phyloP scores from a whole-genome alignment of 1,140 invertebrate species.

The Penaeus japonicus region DNA sequence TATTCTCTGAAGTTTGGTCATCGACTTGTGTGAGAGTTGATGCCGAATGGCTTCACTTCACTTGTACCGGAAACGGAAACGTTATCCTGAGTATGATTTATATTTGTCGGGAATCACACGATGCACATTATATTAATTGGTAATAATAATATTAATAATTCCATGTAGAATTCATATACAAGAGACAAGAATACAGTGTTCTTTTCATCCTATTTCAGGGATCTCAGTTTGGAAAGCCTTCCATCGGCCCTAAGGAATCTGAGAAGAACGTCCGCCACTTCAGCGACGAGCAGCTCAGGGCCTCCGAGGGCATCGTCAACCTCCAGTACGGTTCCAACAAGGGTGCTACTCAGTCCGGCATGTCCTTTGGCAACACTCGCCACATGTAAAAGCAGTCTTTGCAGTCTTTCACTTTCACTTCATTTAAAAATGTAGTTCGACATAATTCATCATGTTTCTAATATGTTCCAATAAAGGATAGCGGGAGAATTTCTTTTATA shows the following conservation, averaged over 20 bases:
- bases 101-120: too few species aligned
- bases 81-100: neutral
- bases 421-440: too few species aligned
- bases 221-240: conserved; percentile 83
- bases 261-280: conserved; percentile 94
- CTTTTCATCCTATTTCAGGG: conserved; percentile 72
- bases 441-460: too few species aligned
- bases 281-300: conserved; percentile 92
- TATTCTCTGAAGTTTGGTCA: neutral
- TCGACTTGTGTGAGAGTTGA: neutral
- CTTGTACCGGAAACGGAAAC: too few species aligned
- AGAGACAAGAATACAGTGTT: conserved; percentile 1
- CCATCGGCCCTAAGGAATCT: conserved; percentile 92
- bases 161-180: neutral
- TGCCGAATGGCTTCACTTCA: neutral
- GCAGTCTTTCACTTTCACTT: too few species aligned
- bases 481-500: too few species aligned
- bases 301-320: conserved; percentile 89
- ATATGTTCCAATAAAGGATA: too few species aligned
- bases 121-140: too few species aligned
- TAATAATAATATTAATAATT: neutral
- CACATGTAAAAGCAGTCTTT: conserved; percentile 77
- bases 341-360: conserved; percentile 66
- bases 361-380: conserved; percentile 86
- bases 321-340: conserved; percentile 95